Evolutionary conservation across 2,113 vertebrate genomes (phyloP).

Genomic region (Callaeas wilsoni): DNA sequence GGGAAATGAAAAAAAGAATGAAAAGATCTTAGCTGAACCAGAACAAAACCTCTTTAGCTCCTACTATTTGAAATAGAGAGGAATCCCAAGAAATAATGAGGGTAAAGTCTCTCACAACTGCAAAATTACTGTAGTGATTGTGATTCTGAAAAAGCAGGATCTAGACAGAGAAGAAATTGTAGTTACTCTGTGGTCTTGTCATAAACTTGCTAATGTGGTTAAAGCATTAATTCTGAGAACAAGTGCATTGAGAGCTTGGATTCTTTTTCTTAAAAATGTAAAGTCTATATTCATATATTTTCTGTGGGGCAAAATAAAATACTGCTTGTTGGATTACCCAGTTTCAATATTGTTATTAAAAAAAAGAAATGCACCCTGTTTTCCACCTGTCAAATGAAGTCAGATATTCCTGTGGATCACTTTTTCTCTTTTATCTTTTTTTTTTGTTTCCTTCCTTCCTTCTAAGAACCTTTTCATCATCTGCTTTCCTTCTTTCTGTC

Average conservation of each 20-base stretch:
- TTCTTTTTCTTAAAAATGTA: background rate
- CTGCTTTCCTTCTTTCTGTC: background rate
- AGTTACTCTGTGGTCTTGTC: background rate
- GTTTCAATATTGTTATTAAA: background rate
- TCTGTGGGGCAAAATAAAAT: background rate
- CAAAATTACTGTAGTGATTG: background rate
- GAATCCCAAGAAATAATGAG: background rate
- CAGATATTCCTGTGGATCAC: background rate
- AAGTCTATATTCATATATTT: background rate
- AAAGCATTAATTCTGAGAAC: background rate
- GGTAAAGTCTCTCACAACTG: background rate
- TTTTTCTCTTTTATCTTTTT: background rate
- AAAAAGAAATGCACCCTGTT: background rate
- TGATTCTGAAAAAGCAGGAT: background rate
- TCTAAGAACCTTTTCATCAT: background rate
- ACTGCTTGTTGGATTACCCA: background rate
- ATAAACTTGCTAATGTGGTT: background rate
- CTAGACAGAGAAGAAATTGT: background rate
- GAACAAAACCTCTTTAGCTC: background rate
- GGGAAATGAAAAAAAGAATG: rapidly evolving
- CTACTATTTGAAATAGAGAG: background rate
- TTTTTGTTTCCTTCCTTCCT: background rate
- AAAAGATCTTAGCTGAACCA: background rate
- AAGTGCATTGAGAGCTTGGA: background rate
- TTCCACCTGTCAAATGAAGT: background rate